A percentile compares a stretch with the other conserved stretches of the same genome.
Evolutionary conservation across 1,140 invertebrate genomes (phyloP).

Genomic region (Drosophila neocordata): DNA sequence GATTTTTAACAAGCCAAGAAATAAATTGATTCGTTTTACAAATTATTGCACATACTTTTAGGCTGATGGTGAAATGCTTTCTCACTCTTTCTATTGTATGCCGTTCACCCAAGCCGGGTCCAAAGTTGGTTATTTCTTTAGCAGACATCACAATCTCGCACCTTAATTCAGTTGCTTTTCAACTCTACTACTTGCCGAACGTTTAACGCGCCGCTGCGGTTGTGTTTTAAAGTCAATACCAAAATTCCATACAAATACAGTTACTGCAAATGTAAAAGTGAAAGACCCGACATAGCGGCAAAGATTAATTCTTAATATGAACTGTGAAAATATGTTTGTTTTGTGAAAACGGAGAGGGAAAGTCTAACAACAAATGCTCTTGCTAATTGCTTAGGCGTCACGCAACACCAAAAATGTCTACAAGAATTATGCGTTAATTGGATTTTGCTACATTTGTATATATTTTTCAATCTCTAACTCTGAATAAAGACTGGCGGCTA

Average conservation of each 20-base stretch:
- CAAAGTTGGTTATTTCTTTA: constrained; percentile 58
- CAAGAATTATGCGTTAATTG: constrained; percentile 51
- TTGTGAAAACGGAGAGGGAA: constrained; percentile 62
- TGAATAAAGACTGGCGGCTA: not conserved
- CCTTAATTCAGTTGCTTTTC: constrained; percentile 55
- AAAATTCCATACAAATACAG: not conserved
- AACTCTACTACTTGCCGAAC: constrained; percentile 56
- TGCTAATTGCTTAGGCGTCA: constrained; percentile 59
- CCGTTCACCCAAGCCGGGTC: constrained; percentile 41
- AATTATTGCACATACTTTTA: constrained; percentile 36
- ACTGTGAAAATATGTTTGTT: constrained; percentile 43
- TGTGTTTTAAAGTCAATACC: not conserved
- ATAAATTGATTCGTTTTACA: not conserved
- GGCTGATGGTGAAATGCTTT: constrained; percentile 18
- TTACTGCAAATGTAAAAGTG: constrained; percentile 60
- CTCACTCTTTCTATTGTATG: constrained; percentile 9
- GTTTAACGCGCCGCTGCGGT: constrained; percentile 51
- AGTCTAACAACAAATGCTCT: constrained; percentile 38
- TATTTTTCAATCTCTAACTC: not conserved
- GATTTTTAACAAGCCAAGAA: not conserved
- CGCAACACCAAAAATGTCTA: constrained; percentile 36
- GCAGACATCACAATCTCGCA: constrained; percentile 18
- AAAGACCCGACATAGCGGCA: constrained; percentile 51
- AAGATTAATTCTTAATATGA: constrained; percentile 67
- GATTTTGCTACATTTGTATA: not conserved